Evolutionary conservation across 2,113 vertebrate genomes (phyloP).

Genomic region (Calypte anna): DNA sequence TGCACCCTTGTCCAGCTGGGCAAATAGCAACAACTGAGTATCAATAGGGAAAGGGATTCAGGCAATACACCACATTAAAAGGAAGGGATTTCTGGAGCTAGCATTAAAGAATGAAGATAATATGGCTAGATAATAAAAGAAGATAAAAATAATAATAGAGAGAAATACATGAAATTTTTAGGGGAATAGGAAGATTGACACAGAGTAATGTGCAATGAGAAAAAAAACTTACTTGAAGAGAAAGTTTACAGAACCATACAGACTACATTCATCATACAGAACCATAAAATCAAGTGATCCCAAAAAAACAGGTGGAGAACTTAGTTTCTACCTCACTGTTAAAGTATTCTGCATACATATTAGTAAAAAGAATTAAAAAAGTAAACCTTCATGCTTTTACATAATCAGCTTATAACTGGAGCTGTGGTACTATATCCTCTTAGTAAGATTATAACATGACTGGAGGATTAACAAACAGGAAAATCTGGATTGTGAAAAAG

Average conservation of each 20-base stretch:
- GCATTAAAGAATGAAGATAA: neutral
- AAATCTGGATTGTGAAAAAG: slow-evolving; percentile 30
- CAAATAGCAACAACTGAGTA: slow-evolving; percentile 15
- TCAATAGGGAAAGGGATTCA: neutral
- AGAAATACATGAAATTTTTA: neutral
- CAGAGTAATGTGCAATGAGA: neutral
- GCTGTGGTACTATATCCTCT: slow-evolving; percentile 53
- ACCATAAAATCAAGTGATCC: neutral
- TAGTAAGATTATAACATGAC: slow-evolving; percentile 59
- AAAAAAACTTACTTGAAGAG: neutral
- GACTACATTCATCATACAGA: neutral
- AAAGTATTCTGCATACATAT: neutral
- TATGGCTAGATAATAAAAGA: neutral
- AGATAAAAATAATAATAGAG: neutral
- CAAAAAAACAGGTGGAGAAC: neutral
- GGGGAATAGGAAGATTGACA: neutral
- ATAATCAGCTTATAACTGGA: slow-evolving; percentile 59
- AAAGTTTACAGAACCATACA: neutral
- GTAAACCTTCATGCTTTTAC: slow-evolving; percentile 37
- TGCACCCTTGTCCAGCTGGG: neutral
- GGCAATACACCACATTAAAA: neutral
- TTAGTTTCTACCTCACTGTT: neutral
- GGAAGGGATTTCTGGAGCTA: neutral
- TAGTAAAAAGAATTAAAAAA: slow-evolving; percentile 30
- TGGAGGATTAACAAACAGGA: slow-evolving; percentile 27